Evolutionary conservation across 2,888 invertebrate species (phyloP).

Genomic region (Anagyrus pseudococci): DNA sequence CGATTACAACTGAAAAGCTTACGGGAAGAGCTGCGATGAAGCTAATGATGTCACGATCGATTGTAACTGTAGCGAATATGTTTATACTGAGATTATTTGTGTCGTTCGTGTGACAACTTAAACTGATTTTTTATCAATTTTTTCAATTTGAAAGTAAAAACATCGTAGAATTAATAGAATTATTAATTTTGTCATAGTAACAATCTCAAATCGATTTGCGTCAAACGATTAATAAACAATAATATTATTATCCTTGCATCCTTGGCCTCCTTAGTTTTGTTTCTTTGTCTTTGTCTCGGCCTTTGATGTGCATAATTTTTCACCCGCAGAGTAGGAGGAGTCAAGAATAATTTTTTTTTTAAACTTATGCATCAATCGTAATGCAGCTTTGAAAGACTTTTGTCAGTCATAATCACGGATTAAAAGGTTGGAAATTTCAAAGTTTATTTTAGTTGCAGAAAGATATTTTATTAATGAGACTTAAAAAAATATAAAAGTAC

Average conservation of each 20-base stretch:
- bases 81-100: too few relatives aligned
- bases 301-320: constrained; percentile 19
- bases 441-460: too few relatives aligned
- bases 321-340: constrained; percentile 17
- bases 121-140: too few relatives aligned
- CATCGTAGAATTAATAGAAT: too few relatives aligned
- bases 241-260: constrained; percentile 6
- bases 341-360: background rate
- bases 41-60: too few relatives aligned
- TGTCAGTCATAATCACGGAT: constrained; percentile 18
- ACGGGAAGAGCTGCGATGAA: too few relatives aligned
- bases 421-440: too few relatives aligned
- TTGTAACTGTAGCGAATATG: too few relatives aligned
- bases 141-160: background rate
- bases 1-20: background rate
- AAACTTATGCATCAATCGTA: constrained; percentile 12
- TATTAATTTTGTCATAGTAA: too few relatives aligned
- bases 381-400: constrained; percentile 5
- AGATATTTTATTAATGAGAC: too few relatives aligned
- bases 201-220: background rate
- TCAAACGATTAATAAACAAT: background rate
- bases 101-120: too few relatives aligned
- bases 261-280: constrained; percentile 23
- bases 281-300: constrained; percentile 12
- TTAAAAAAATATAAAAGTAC: too few relatives aligned